Percentiles rank a stretch among this genome's conserved stretches.
These are phyloP conservation scores for Ceyx melanurus DNA, from an alignment of 2,113 vertebrate species.

Conservation along the genomic window DNA sequence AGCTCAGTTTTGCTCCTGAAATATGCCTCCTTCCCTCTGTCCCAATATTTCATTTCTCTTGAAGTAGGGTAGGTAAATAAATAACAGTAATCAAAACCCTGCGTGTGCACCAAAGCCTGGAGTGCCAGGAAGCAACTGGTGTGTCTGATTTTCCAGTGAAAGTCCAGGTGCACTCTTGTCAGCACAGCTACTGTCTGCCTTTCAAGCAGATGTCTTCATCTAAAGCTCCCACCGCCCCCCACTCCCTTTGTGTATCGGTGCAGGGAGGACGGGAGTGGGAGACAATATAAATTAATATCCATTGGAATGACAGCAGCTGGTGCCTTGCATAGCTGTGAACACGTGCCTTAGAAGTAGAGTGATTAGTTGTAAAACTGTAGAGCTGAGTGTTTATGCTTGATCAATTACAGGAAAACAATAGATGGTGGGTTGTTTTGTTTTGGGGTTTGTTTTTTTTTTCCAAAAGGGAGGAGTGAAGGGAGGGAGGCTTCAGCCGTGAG, in stretches of 20 bases:
- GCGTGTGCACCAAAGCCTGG: conserved; percentile 12
- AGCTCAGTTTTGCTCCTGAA: conserved; percentile 33
- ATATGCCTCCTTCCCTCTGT: neutral
- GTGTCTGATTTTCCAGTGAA: conserved; percentile 46
- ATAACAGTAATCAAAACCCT: conserved; percentile 2
- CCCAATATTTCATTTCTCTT: conserved; percentile 15
- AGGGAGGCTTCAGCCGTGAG: conserved; percentile 16
- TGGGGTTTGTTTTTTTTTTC: neutral
- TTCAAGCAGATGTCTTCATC: conserved; percentile 77
- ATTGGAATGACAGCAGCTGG: conserved; percentile 81
- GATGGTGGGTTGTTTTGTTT: neutral
- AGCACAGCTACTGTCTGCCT: conserved; percentile 48
- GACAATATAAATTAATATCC: conserved; percentile 82
- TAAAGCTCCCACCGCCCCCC: conserved; percentile 36
- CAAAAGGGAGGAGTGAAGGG: neutral
- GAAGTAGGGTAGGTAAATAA: conserved; percentile 22
- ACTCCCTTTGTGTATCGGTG: conserved; percentile 55
- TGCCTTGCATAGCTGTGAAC: conserved; percentile 73
- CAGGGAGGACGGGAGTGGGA: conserved; percentile 57
- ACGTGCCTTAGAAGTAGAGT: conserved; percentile 73
- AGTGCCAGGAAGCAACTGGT: conserved; percentile 68
- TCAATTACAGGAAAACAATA: conserved; percentile 62
- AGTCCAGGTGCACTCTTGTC: conserved; percentile 72
- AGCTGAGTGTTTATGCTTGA: conserved; percentile 63
- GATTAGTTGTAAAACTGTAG: conserved; percentile 62